Evolutionary conservation across 2,888 invertebrate genomes (phyloP), one percentile per base, ranked within the genome.

Genomic region (Mallateleia sp.): DNA sequence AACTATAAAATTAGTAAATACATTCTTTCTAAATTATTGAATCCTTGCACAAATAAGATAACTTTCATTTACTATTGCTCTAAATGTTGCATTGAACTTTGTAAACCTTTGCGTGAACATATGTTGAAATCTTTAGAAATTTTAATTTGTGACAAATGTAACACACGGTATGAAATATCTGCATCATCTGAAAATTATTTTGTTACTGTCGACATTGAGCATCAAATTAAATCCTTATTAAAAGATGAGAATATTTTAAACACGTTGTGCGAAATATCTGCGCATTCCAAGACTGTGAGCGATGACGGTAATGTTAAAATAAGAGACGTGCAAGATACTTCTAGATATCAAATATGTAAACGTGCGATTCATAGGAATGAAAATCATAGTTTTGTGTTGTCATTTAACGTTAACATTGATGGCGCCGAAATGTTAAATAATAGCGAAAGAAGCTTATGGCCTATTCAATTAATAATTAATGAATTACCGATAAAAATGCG

Each of bases 331-430:
- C 22, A 52, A 24, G 52, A 52, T 25, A 24, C 52, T 2, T 1
- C 1, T 7, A 52, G 52, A 52, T 52, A 52, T 25, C 22, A 52
- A 24, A 4, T 4, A n/a, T 45, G 45, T 45, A 45, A 45, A 7
- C 2, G 9, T 7, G 38, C 38, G 6, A 6, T 50, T 8, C 11
- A 18, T 50, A 18, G 42, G 24, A 20, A 42, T 11, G 22, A 42
- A 14, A 22, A 22, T 22, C 5, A 22, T 8, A 22, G 20, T 56
- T 42, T 15, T 14, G 34, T n/a, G 7, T 0, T 72, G 9, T 22
- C 72, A 8, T 11, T 58, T 11, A 72, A 72, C 18, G 45, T 24
- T 5, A 72, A 72, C 18, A 18, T 18, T 15, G 58, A 72, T 45
- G 72, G 72, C 28, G 58, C 45, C 0, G 0, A 34, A 58, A 56